Evolutionary conservation across 2,113 vertebrate species (phyloP).

Genomic region (Azemiops feae): DNA sequence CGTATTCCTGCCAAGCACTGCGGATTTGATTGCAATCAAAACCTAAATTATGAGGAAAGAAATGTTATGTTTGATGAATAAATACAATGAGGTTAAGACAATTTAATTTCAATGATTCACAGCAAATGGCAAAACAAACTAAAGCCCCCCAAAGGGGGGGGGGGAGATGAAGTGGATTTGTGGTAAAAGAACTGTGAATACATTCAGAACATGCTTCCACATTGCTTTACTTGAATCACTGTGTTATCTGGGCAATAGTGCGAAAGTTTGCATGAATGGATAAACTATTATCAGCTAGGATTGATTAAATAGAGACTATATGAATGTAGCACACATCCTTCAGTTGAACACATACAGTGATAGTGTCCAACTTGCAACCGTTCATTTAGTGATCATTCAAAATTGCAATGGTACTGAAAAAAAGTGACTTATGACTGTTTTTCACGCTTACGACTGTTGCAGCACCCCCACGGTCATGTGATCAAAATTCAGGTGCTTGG

Average conservation of each 20-base stretch:
- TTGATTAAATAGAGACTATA: not conserved
- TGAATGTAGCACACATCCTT: not conserved
- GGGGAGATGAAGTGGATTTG: not conserved
- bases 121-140: not conserved
- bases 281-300: not conserved
- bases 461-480: not conserved
- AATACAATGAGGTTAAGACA: conserved; percentile 8
- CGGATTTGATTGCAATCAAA: conserved; percentile 14
- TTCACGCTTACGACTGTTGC: not conserved
- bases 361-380: not conserved
- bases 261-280: not conserved
- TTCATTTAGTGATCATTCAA: not conserved
- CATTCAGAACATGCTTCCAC: not conserved
- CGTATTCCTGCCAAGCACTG: not conserved
- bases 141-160: not conserved
- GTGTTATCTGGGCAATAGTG: not conserved
- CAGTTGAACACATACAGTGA: not conserved
- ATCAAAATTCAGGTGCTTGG: not conserved
- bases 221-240: not conserved
- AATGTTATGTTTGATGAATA: conserved; percentile 9
- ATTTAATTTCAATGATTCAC: not conserved
- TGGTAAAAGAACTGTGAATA: not conserved
- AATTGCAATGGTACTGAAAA: not conserved
- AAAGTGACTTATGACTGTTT: not conserved
- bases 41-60: not conserved